phyloP scores from a whole-genome alignment of 2,888 invertebrate genomes.

The Pachydiplax longipennis region DNA sequence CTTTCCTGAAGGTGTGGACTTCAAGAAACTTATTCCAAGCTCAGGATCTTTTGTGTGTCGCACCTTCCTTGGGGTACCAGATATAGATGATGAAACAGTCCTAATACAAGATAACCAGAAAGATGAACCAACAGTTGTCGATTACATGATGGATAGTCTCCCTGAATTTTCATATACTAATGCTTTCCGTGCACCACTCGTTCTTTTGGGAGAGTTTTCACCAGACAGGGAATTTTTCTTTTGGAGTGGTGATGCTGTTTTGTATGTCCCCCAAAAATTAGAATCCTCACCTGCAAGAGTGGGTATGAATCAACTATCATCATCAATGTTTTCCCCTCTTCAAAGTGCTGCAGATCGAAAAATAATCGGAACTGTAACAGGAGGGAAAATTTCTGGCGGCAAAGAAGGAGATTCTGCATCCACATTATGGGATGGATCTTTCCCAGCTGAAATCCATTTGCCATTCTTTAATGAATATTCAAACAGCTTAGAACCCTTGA shows the following conservation, averaged over 20 bases:
- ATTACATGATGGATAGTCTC: neutral
- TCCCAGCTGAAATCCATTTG: neutral
- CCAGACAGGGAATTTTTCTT: constrained; percentile 3
- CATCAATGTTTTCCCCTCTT: neutral
- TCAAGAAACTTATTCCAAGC: neutral
- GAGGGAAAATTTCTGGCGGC: neutral
- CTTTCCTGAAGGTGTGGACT: neutral
- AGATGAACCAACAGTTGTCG: constrained; percentile 17
- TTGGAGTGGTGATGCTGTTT: constrained; percentile 45
- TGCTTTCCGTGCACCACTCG: constrained; percentile 47
- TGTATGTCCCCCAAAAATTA: neutral
- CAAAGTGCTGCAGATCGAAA: neutral
- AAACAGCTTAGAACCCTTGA: neutral
- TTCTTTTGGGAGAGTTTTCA: constrained; percentile 48
- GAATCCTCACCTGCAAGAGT: neutral
- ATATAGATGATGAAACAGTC: neutral
- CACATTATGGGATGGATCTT: neutral
- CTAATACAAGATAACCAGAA: constrained; percentile 3
- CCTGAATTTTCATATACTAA: neutral
- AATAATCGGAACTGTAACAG: neutral
- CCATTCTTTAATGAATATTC: neutral
- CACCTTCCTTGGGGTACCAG: neutral
- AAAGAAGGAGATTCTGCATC: neutral
- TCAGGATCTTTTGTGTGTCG: neutral
- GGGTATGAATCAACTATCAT: neutral